Percentiles rank a stretch among this genome's conserved stretches.
Evolutionary conservation across 2,888 invertebrate genomes (phyloP).

Genomic region (Ornithoptera alexandrae): DNA sequence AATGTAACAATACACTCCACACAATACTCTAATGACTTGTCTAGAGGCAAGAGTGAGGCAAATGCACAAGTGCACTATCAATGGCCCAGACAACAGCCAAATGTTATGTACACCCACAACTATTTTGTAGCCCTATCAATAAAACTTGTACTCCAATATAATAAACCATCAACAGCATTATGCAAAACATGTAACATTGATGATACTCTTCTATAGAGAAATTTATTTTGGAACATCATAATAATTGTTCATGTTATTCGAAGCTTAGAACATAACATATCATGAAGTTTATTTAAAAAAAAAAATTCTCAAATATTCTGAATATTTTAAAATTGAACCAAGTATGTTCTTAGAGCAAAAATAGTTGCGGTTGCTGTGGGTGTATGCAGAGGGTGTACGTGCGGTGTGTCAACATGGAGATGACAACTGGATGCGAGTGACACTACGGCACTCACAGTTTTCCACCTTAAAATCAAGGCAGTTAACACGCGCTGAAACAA

Average conservation of each 20-base stretch:
- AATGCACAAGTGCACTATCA: conserved; percentile 62
- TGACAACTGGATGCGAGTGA: conserved; percentile 67
- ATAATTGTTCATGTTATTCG: too few species aligned
- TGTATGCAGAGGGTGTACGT: conserved; percentile 50
- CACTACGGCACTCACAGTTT: conserved; percentile 80
- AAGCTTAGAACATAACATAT: too few species aligned
- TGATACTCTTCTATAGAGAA: too few species aligned
- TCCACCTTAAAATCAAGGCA: conserved; percentile 82
- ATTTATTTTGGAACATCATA: too few species aligned
- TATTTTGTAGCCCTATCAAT: conserved; percentile 51
- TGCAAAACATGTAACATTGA: too few species aligned
- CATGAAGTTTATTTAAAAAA: too few species aligned
- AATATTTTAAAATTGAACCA: too few species aligned
- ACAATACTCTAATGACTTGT: conserved; percentile 47
- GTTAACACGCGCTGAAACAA: conserved; percentile 81
- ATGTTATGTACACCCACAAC: conserved; percentile 70
- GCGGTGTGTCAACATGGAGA: conserved; percentile 73
- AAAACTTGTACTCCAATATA: too few species aligned
- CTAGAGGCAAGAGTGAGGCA: conserved; percentile 62
- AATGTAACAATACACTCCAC: conserved; percentile 54
- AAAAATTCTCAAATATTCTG: neutral
- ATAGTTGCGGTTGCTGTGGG: conserved; percentile 58
- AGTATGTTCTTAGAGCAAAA: conserved; percentile 37
- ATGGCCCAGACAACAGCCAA: conserved; percentile 39
- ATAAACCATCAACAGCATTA: too few species aligned